A percentile compares a stretch with the other conserved stretches of the same genome.
Conservation (phyloP, 2,888 invertebrate genomes). For the Biston betularia region DNA sequence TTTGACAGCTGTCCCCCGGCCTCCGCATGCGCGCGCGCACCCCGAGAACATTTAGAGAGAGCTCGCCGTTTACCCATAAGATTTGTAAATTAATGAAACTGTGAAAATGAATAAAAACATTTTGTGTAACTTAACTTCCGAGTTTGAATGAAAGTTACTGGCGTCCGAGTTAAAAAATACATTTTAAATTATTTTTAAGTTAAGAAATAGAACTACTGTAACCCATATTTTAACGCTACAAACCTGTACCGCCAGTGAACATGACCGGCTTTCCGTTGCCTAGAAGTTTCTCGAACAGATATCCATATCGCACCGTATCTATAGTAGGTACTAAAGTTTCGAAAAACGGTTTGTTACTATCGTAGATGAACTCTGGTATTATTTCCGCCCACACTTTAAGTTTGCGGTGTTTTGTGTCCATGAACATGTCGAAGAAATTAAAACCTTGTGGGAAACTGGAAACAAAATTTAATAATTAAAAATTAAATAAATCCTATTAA, state of each 20-base stretch:
- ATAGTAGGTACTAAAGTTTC: constrained; percentile 96
- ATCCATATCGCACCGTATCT: constrained; percentile 96
- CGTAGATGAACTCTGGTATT: constrained; percentile 90
- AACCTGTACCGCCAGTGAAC: constrained; percentile 95
- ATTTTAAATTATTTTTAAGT: no score
- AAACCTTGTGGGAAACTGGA: constrained; percentile 89
- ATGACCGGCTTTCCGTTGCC: constrained; percentile 91
- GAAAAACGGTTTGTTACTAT: constrained; percentile 91
- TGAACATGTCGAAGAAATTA: constrained; percentile 91
- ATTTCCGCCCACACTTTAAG: constrained; percentile 93
- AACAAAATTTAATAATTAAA: constrained; percentile 14
- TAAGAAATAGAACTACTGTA: no score
- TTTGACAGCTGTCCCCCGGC: no score
- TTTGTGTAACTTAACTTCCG: no score
- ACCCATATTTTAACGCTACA: neutral
- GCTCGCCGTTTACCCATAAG: no score
- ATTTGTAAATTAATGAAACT: no score
- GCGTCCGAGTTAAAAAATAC: no score
- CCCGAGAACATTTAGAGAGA: no score
- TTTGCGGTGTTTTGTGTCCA: constrained; percentile 89
- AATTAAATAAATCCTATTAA: no score
- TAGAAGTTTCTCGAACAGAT: constrained; percentile 91
- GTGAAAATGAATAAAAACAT: no score
- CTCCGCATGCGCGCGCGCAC: no score
- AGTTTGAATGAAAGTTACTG: no score